These are phyloP conservation scores for Sericinus montela DNA, from an alignment of 2,888 invertebrate species.

Conservation along the genomic window DNA sequence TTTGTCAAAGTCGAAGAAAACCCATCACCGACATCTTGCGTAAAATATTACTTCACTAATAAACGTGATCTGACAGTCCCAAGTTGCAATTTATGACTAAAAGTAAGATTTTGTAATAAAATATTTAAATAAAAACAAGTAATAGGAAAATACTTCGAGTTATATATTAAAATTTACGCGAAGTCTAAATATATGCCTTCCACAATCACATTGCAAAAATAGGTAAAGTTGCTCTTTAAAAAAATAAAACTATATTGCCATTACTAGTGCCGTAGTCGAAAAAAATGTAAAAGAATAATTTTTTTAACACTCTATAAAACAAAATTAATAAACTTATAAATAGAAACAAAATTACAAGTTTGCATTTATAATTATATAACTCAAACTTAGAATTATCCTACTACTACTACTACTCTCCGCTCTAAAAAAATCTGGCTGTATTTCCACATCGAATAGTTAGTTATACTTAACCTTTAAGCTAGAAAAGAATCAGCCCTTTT, in stretches of 20 bases:
- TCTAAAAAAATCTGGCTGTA: too few relatives aligned
- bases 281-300: neutral
- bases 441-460: too few relatives aligned
- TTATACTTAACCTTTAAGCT: too few relatives aligned
- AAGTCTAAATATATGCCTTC: slow-evolving; percentile 45
- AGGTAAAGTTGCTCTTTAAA: slow-evolving; percentile 33
- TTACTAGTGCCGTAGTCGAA: neutral
- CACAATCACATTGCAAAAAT: slow-evolving; percentile 71
- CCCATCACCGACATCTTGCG: slow-evolving; percentile 75
- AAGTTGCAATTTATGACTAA: slow-evolving; percentile 33
- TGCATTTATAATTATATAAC: too few relatives aligned
- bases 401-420: too few relatives aligned
- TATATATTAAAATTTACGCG: slow-evolving; percentile 48
- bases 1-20: slow-evolving; percentile 70
- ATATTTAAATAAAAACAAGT: slow-evolving; percentile 39
- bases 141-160: slow-evolving; percentile 50
- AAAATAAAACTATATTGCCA: slow-evolving; percentile 15
- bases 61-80: slow-evolving; percentile 39
- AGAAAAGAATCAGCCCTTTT: too few relatives aligned
- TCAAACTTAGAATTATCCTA: too few relatives aligned
- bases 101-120: slow-evolving; percentile 37
- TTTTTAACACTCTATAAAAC: too few relatives aligned
- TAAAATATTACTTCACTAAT: slow-evolving; percentile 45
- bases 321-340: too few relatives aligned
- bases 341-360: too few relatives aligned